phyloP scores from a whole-genome alignment of 2,888 invertebrate species.

The Dascillus cervinus region DNA sequence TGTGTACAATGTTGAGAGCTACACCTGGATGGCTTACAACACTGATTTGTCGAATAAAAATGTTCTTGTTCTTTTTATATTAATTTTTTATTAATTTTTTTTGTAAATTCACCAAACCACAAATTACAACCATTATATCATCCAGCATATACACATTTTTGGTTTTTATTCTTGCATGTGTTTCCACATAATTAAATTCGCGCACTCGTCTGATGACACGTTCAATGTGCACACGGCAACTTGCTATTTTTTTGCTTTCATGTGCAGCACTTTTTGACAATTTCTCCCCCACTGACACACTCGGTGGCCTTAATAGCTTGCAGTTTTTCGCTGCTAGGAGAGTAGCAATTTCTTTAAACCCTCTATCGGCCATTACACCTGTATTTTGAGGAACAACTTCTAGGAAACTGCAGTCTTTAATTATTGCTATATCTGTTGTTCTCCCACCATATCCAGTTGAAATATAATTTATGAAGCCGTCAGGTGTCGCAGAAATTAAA shows the following conservation, averaged over 20 bases:
- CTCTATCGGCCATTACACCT: slow-evolving; percentile 8
- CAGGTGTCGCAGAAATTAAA: slow-evolving; percentile 21
- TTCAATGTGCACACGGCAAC: slow-evolving; percentile 8
- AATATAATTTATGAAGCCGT: slow-evolving; percentile 18
- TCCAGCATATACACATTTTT: slow-evolving; percentile 9
- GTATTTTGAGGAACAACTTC: slow-evolving; percentile 5
- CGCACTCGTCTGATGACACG: slow-evolving; percentile 10
- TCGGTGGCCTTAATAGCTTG: slow-evolving; percentile 10
- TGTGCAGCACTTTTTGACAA: slow-evolving; percentile 7
- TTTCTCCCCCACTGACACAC: slow-evolving; percentile 3
- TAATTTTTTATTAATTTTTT: slow-evolving; percentile 1
- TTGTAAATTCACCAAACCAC: slow-evolving; percentile 14
- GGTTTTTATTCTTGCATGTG: slow-evolving; percentile 11
- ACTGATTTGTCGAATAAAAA: too few relatives aligned
- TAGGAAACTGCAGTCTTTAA: slow-evolving; percentile 13
- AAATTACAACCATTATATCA: slow-evolving; percentile 7
- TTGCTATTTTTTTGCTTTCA: slow-evolving; percentile 6
- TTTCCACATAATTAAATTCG: slow-evolving; percentile 12
- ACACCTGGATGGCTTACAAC: too few relatives aligned
- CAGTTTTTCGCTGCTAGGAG: slow-evolving; percentile 4
- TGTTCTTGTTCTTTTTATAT: too few relatives aligned
- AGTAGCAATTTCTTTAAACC: slow-evolving; percentile 10
- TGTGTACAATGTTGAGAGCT: too few relatives aligned
- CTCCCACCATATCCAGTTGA: slow-evolving; percentile 17
- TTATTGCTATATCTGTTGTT: slow-evolving; percentile 10